A percentile compares a stretch with the other conserved stretches of the same genome.
These are phyloP conservation scores for Ophion ventricosus DNA, from an alignment of 2,888 invertebrate species.

Conservation along the genomic window DNA sequence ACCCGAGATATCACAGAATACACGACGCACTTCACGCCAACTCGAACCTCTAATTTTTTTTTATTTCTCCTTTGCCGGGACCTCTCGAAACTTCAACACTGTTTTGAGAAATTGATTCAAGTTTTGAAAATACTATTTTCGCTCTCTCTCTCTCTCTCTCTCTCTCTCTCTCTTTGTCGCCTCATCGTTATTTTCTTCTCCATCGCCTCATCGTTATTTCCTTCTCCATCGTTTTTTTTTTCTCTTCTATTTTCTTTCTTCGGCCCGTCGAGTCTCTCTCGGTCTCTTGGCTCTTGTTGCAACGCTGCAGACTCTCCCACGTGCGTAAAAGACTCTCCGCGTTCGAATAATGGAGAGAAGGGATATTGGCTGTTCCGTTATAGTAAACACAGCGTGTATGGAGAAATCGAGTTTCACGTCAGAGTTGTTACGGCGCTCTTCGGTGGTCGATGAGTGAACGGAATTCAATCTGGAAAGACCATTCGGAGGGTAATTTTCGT, in stretches of 20 bases:
- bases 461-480: too few species aligned
- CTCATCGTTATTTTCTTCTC: too few species aligned
- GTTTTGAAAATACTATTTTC: too few species aligned
- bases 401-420: conserved; percentile 38
- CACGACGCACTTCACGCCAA: conserved; percentile 4
- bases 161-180: too few species aligned
- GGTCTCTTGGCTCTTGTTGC: conserved; percentile 7
- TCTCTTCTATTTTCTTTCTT: conserved; percentile 3
- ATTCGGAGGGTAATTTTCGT: too few species aligned
- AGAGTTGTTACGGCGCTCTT: conserved; percentile 14
- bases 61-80: not conserved
- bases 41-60: not conserved
- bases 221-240: not conserved
- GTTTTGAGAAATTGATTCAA: too few species aligned
- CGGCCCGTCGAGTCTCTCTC: conserved; percentile 25
- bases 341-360: conserved; percentile 30
- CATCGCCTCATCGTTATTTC: too few species aligned
- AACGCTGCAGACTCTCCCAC: conserved; percentile 7
- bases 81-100: too few species aligned
- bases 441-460: too few species aligned
- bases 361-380: conserved; percentile 57
- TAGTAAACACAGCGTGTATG: conserved; percentile 56
- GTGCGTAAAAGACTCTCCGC: conserved; percentile 13
- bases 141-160: too few species aligned
- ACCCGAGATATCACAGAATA: conserved; percentile 57